Base-by-base conservation (phyloP, 2,113 vertebrate genomes). In the Ursus arctos region DNA sequence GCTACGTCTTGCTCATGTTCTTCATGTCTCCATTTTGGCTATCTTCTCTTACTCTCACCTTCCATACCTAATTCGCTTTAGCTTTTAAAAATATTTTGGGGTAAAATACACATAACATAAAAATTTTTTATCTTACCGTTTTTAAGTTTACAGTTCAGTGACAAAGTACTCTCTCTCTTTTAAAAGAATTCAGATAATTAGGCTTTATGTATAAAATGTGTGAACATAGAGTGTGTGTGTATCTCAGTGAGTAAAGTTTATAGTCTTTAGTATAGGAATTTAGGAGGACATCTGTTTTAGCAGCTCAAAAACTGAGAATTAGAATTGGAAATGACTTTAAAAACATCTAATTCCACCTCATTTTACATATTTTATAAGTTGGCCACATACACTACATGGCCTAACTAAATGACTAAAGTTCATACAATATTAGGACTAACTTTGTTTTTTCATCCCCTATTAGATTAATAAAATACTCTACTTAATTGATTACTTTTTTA, bases 351-450 rank as follows among this genome's bases (percentile, higher is more conserved):
- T 79, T 95, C 33, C 26, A 82, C 43, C 31, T 94, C 22, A 61
- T 65, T 80, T 92, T 96, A 83, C 43, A 8, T 90, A 51, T 89
- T 89, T 82, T 92, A n/a, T 81, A 90, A 95, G 59, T 79, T 83
- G 18, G 0, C 7, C n/a, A 51, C 19, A 86, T 80, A 51, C 67
- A 91, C 6, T 88, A 92, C 82, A 67, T 95, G 77, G 86, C 31
- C 72, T 79, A 93, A 80, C n/a, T 28, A 96, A 77, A 77, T 77
- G 74, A 77, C 26, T 77, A 31, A 77, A 69, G 15, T 84, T 97
- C n/a, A 26, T 71, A 28, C 11, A 94, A 0, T 47, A 74, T 57
- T 82, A 86, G 67, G 13, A 63, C 53, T 95, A 84, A 28, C 0
- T 72, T 55, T 91, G 49, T 24, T 21, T 84, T 67, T 80, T 87